Evolutionary conservation across 2,113 vertebrate genomes (phyloP), one percentile per base, ranked within the genome.

Genomic region (Urocitellus parryii): DNA sequence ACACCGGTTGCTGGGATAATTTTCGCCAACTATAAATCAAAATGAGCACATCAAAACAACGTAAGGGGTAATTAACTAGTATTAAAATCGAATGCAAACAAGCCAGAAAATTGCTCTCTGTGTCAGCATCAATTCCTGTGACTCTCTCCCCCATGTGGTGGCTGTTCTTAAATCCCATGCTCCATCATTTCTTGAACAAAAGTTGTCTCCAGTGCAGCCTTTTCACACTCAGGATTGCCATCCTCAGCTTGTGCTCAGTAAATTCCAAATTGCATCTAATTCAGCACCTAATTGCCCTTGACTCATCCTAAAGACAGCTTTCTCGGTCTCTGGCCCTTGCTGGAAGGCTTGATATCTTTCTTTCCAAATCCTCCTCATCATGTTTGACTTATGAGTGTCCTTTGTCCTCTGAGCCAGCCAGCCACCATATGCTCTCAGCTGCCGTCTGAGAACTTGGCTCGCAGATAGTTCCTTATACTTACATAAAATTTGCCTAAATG

Each of bases 141-240:
- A 4, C 56, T 83, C 4, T 39, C 13, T 56, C 22, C 14, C 2
- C 37, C 9, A 2, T 0, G 0, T 9, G 25, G 20, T 16, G 4
- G 22, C 73, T 53, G 2, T 61, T 45, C 9, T 12, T 45, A 14
- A 16, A 9, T 5, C n/a, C 34, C 18, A 32, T 0, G 22, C 10
- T n/a, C 53, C 61, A 4, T 24, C 8, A 20, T 13, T 18, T 65
- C 78, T 65, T 7, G 34, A 14, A 53, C 29, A 32, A 58, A 61
- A 77, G 4, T 17, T 45, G 9, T 29, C 6, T 67, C 20, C 20
- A 48, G 3, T 0, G 12, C 24, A 32, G 10, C 45, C 27, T 22
- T 16, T 7, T 74, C 25, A 27, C 39, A 7, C 39, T n/a, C 17
- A 22, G 34, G 24, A 34, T 17, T 42, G 17, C 8, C 12, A 6